phyloP scores from a whole-genome alignment of 1,140 invertebrate species.

The Formica exsecta region DNA sequence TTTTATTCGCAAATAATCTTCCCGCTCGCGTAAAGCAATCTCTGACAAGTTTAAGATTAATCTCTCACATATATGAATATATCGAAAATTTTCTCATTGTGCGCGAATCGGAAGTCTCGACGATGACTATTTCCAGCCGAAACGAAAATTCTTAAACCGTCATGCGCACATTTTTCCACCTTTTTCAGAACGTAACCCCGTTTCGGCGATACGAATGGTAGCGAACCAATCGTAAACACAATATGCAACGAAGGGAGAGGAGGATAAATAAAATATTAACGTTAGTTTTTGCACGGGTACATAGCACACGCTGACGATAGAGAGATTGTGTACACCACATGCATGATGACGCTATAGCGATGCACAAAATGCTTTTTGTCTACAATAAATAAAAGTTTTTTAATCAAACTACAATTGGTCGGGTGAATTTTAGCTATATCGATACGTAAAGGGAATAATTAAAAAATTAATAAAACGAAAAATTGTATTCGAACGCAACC shows the following conservation, averaged over 20 bases:
- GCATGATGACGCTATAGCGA: constrained; percentile 9
- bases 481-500: neutral
- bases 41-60: constrained; percentile 44
- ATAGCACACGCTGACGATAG: neutral
- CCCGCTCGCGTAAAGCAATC: neutral
- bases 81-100: constrained; percentile 48
- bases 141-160: constrained; percentile 69
- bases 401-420: constrained; percentile 4
- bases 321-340: neutral
- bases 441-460: constrained; percentile 30
- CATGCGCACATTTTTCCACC: neutral
- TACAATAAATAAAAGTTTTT: constrained; percentile 33
- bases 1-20: neutral
- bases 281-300: constrained; percentile 55
- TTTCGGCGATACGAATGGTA: constrained; percentile 40
- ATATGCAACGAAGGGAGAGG: constrained; percentile 58
- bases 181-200: constrained; percentile 23
- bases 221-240: constrained; percentile 63
- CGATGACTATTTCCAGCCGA: constrained; percentile 29
- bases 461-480: constrained; percentile 28
- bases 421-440: neutral
- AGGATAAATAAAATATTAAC: constrained; percentile 79
- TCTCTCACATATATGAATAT: neutral
- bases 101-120: constrained; percentile 22
- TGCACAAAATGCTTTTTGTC: constrained; percentile 29